Conservation (phyloP, 2,113 vertebrate genomes). For the Carettochelys insculpta region DNA sequence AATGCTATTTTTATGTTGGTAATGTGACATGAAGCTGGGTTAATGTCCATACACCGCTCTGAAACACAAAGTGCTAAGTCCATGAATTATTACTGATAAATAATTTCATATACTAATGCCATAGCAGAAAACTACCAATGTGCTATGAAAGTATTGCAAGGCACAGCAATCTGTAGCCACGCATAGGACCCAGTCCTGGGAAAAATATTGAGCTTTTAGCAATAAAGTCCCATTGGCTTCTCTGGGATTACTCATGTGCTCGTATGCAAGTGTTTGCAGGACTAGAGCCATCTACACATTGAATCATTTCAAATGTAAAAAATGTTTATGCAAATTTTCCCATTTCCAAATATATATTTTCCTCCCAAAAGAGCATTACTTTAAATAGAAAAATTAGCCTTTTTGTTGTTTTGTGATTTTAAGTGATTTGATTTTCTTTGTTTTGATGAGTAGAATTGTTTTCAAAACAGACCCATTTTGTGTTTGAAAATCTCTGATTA, state of each 20-base stretch:
- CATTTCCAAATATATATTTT: background rate
- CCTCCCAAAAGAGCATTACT: background rate
- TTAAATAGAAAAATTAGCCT: background rate
- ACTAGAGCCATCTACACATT: background rate
- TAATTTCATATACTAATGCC: background rate
- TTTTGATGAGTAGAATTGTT: background rate
- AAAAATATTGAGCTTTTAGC: background rate
- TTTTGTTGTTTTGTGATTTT: background rate
- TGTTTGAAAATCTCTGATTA: conserved; percentile 19
- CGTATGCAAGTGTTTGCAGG: background rate
- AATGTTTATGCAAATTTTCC: background rate
- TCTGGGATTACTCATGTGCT: background rate
- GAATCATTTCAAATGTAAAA: background rate
- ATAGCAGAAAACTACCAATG: background rate
- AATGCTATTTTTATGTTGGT: background rate
- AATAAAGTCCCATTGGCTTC: background rate
- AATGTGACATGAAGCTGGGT: background rate
- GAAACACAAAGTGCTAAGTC: background rate
- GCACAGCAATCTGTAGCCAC: background rate
- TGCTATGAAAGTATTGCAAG: background rate
- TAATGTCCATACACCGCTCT: background rate
- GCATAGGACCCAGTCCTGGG: background rate
- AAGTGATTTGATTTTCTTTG: background rate
- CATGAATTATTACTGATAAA: background rate
- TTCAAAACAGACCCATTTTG: conserved; percentile 6